phyloP scores from a whole-genome alignment of 2,888 invertebrate species.

The Physocephala rufipes region DNA sequence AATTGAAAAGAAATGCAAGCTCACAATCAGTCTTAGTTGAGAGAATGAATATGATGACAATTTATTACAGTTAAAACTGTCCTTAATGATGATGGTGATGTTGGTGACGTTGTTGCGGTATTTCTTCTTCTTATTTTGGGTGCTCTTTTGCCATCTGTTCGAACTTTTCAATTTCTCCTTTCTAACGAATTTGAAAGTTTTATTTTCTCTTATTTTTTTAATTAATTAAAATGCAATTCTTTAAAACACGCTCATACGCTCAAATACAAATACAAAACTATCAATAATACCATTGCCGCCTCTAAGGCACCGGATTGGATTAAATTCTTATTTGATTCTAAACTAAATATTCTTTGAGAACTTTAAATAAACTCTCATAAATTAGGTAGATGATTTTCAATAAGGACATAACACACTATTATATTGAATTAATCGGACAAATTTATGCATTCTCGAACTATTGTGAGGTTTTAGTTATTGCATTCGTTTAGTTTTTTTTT shows the following conservation, averaged over 20 bases:
- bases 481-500: no score
- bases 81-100: no score
- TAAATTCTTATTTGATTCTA: no score
- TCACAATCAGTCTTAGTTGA: constrained; percentile 11
- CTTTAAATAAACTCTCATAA: no score
- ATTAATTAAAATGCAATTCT: neutral
- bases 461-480: no score
- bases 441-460: no score
- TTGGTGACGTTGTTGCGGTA: neutral
- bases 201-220: neutral
- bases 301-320: no score
- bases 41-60: constrained; percentile 21
- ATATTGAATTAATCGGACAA: no score
- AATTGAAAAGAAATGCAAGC: neutral
- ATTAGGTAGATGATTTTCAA: no score
- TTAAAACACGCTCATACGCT: neutral
- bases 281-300: neutral
- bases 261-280: neutral
- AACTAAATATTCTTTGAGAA: no score
- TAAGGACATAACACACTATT: no score
- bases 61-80: constrained; percentile 5
- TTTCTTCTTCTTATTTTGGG: neutral
- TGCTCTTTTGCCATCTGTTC: neutral
- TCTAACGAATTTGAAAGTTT: neutral
- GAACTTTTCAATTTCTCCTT: constrained; percentile 8